Base-by-base conservation (phyloP, 2,797 vertebrate species). In the Thaleichthys pacificus region DNA sequence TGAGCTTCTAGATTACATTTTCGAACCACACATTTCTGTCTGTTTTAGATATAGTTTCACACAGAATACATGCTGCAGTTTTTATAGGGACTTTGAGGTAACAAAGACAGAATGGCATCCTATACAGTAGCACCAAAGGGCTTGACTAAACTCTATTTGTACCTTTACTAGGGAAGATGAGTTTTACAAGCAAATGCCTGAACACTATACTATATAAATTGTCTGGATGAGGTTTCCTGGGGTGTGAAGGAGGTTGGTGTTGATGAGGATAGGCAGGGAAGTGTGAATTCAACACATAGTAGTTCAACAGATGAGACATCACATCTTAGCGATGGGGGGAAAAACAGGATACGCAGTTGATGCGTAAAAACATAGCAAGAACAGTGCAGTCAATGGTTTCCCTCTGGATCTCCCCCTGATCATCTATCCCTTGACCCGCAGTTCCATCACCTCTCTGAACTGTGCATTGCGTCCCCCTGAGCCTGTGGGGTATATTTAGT, bases 401-500 rank as follows among this genome's bases (percentile, higher is more conserved):
- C 22, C 22, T 58, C 21, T 11, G 5, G 24, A 24, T 24, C 22
- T 5, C 9, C 14, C 14, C 9, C 9, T 24, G 24, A 60, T 12
- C 21, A 2, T 60, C 58, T 11, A 26, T 21, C 21, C 9, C 58
- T 60, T 7, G 4, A 60, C 58, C 22, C 22, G 22, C 24, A 60
- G 1, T 62, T 17, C 24, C 24, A 24, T 17, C 4, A 7, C 61
- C 61, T 62, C 15, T 17, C 60, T 62, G 12, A 15, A 30, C 8
- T 6, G 61, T 6, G 15, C 61, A 7, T 62, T 19, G 7, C 19
- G 3, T 7, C 47, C 8, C n/a, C 24, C 38, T 66, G 42, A 49
- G 65, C 22, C 67, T 21, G 69, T 76, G 61, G 72, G 22, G 69
- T 91, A 91, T 90, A 87, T 92, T 89, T 91, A 90, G 84, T 57